Conservation (phyloP, 2,888 invertebrate species). For the Athalia circularis region DNA sequence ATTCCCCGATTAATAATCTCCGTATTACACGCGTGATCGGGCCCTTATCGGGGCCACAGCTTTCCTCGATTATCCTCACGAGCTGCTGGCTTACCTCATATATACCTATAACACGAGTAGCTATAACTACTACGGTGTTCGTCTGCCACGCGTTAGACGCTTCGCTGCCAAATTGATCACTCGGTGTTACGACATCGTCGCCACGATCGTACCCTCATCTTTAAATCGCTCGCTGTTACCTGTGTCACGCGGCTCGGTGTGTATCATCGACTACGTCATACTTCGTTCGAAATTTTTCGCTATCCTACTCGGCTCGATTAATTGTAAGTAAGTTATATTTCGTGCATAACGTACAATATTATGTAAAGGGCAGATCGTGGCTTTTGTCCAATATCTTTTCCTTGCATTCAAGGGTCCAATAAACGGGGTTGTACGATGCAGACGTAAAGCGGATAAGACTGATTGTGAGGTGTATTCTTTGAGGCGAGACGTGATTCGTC, state of each 20-base stretch:
- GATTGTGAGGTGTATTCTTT: constrained; percentile 34
- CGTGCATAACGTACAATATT: too few species aligned
- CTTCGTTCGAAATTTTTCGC: constrained; percentile 10
- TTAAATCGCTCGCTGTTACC: too few species aligned
- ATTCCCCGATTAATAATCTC: constrained; percentile 72
- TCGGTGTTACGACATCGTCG: constrained; percentile 29
- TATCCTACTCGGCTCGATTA: not conserved
- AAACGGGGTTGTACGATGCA: constrained; percentile 13
- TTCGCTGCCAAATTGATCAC: constrained; percentile 59
- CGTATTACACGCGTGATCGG: constrained; percentile 72
- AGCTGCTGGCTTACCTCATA: not conserved
- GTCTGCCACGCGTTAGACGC: constrained; percentile 55
- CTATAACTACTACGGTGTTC: constrained; percentile 44
- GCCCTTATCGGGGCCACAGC: constrained; percentile 58
- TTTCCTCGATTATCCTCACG: constrained; percentile 54
- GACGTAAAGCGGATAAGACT: constrained; percentile 25
- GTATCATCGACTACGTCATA: not conserved
- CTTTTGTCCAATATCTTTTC: too few species aligned
- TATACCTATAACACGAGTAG: constrained; percentile 27
- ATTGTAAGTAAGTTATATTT: too few species aligned
- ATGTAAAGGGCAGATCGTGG: too few species aligned
- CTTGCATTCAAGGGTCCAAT: not conserved
- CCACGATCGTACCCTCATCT: not conserved
- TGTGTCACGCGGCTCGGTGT: too few species aligned
- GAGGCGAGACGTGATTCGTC: not conserved